Evolutionary conservation across 2,888 invertebrate species (phyloP), one percentile per base, ranked within the genome.

Genomic region (Pseudolycoriella hygida): DNA sequence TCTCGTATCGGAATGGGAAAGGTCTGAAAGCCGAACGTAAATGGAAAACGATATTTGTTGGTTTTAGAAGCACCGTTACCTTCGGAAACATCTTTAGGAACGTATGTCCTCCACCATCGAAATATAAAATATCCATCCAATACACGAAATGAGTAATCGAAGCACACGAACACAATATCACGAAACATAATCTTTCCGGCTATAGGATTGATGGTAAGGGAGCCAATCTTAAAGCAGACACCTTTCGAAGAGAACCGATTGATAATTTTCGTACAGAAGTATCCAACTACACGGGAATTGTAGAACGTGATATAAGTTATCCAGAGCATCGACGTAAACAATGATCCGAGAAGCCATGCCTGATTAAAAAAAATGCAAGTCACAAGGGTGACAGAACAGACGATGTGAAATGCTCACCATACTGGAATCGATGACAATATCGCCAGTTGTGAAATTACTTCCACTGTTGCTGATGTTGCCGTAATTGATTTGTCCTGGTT

Each of bases 181-280:
- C 93, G 75, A 64, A 97, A 94, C 96, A 97, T 97, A 45, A 98
- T 83, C 69, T 97, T 97, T 3, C 98, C 98, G 45, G 94, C 89
- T 50, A 97, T 70, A n/a, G 92, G 87, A 63, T 93, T 90, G 45
- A 96, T 69, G 4, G 92, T 90, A 57, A 97, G 79, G 3, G 97
- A 96, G 46, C 85, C 89, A 61, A 94, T 81, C 72, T 87, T 84
- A 54, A 93, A 80, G 63, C 86, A 86, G 49, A 89, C 89, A 63
- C 82, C 80, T 60, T 77, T 77, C 54, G 84, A 80, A 58, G 86
- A 78, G 66, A 94, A 81, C 58, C 80, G 77, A 67, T 93, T 94
- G 45, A 87, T 74, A 46, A 92, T 72, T 61, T 85, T 80, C 8
- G 94, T 94, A 45, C 93, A 72, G 56, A 94, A 74, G 59, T 87